Evolutionary conservation across 2,797 vertebrate species (phyloP), one percentile per base, ranked within the genome.

Genomic region (Lagothrix lagotricha): DNA sequence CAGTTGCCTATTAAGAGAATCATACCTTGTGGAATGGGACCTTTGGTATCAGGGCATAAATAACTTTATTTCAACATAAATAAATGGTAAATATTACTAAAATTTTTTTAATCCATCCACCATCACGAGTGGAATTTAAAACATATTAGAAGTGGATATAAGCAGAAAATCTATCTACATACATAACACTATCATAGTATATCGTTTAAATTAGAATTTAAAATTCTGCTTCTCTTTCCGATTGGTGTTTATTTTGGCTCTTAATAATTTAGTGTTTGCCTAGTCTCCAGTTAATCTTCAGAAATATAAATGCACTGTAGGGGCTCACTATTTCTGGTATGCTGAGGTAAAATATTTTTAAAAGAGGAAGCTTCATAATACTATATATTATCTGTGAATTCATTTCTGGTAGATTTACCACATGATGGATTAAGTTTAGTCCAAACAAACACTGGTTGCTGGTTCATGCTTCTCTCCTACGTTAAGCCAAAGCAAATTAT

Each of bases 301-400:
- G 70, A 39, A 73, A 41, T 22, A 24, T 26, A n/a, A 4, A 44
- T 76, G 28, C 10, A 17, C 75, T 48, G 75, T 41, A 24, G 24
- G 75, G 44, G 28, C 75, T 76, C 44, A 33, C 26, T 11, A 28
- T 17, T 76, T 9, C 11, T 30, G 8, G 44, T 33, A 33, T 46
- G 15, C 8, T 33, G 44, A 77, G 8, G 44, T 54, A 5, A 94
- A 70, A 19, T 70, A 19, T 41, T 91, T 86, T 82, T 83, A 67
- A 83, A 12, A n/a, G 28, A 95, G 28, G 46, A 89, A 52, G 17
- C 0, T 57, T 87, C n/a, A 14, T 39, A 96, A 90, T 76, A 82
- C 46, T 70, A 80, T 64, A 75, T 90, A 33, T 87, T 19, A 94
- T 33, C 15, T 91, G 15, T 41, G 50, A 41, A 70, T 36, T 92